phyloP scores from a whole-genome alignment of 2,888 invertebrate species.

The Lasioglossum lativentre region DNA sequence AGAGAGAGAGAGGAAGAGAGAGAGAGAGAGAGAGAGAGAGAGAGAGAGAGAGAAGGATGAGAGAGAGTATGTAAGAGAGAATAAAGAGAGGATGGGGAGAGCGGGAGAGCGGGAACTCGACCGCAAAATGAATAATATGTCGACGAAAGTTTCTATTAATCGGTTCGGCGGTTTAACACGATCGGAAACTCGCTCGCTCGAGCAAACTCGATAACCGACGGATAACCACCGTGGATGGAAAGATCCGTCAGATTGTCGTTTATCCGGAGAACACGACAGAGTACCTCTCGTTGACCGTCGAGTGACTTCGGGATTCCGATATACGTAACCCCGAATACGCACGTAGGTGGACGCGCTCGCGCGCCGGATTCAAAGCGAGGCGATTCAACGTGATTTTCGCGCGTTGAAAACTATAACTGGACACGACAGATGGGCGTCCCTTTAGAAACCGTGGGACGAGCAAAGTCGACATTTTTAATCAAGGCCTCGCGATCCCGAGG shows the following conservation, averaged over 20 bases:
- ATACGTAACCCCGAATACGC: not conserved
- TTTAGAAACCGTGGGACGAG: conserved; percentile 3
- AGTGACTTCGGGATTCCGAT: not conserved
- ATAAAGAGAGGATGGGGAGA: not conserved
- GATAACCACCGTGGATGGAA: not conserved
- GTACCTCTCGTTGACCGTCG: conserved; percentile 2
- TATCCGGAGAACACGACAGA: not conserved
- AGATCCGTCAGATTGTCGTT: not conserved
- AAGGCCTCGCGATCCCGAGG: conserved; percentile 3
- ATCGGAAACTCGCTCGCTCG: not conserved
- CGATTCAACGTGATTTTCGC: not conserved
- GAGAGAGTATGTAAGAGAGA: not conserved
- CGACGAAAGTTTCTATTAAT: conserved; percentile 2
- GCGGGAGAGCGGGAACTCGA: not conserved
- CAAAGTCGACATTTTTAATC: conserved; percentile 11
- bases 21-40: not conserved
- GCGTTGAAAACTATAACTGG: not conserved
- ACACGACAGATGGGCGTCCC: not conserved
- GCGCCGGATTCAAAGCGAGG: not conserved
- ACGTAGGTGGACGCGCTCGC: not conserved
- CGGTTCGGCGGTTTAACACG: not conserved
- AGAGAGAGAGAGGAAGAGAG: not conserved
- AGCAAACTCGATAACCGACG: not conserved
- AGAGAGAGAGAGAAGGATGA: not conserved
- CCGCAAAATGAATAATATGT: not conserved